phyloP scores from a whole-genome alignment of 2,797 vertebrate genomes.

The Hypotaenidia philippensis region DNA sequence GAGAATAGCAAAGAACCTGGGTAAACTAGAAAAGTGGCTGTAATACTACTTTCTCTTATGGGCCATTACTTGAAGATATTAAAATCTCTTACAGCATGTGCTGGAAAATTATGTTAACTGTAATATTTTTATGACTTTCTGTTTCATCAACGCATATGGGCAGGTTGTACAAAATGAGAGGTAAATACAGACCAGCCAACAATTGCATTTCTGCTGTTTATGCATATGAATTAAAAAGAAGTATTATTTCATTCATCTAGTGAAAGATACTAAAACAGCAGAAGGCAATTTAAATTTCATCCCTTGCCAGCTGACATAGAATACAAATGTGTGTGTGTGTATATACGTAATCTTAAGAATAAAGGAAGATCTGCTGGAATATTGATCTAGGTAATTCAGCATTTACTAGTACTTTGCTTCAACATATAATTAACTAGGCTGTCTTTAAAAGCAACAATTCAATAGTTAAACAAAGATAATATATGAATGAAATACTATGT shows the following conservation, averaged over 20 bases:
- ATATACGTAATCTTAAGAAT: neutral
- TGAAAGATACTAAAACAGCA: neutral
- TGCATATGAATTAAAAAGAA: slow-evolving; percentile 4
- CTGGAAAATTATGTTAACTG: neutral
- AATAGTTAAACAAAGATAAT: neutral
- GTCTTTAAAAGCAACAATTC: neutral
- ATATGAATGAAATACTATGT: neutral
- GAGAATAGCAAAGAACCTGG: neutral
- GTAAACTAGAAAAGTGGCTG: neutral
- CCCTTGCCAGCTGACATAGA: neutral
- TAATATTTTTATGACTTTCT: neutral
- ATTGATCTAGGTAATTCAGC: neutral
- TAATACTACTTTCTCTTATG: neutral
- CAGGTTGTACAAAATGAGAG: neutral
- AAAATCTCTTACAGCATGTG: neutral
- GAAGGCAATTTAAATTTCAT: slow-evolving; percentile 6
- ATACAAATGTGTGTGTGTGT: neutral
- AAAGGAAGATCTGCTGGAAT: neutral
- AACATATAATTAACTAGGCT: neutral
- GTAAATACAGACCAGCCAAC: neutral
- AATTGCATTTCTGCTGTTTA: neutral
- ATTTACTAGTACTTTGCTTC: neutral
- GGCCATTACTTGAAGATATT: neutral
- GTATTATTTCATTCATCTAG: neutral
- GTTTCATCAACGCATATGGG: neutral